Evolutionary conservation across 1,140 invertebrate genomes (phyloP), one percentile per base, ranked within the genome.

Genomic region (Antheraea mylitta): DNA sequence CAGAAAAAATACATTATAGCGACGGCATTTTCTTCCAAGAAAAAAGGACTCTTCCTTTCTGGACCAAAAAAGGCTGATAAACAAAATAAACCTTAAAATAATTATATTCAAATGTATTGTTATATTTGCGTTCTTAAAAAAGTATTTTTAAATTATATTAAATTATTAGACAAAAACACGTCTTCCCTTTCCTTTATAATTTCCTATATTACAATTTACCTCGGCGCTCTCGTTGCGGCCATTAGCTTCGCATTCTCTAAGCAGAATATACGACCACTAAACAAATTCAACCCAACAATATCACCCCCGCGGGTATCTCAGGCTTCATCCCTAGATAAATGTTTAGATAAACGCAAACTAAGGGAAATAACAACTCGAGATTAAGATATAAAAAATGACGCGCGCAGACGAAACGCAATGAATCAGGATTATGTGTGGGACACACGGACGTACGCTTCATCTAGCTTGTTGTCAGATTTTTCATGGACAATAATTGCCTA

Each of bases 321-420:
- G 37, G 18, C 18, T 68, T 68, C 62, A 71, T 71, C 70, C 70
- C 42, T 13, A 61, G 69, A 74, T 68, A 71, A 74, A 74, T 71
- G 70, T 62, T 18, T 37, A 69, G 68, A 75, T 75, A 72, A 72
- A 75, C 58, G 69, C 70, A 72, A 75, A 75, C 74, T 70, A 75
- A 72, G 74, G 70, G 63, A 66, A 72, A 72, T 68, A 75, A 68
- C 70, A 65, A 13, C 7, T 38, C 36, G 45, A 72, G 74, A 76
- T 76, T 76, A 76, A 73, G 66, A 76, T 19, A 61, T 76, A 76
- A 73, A 75, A 75, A 76, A 73, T 73, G 74, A 76, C 71, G 64
- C 69, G 22, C 58, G 18, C n/a, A 58, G 65, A 69, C 71, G 69
- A 67, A 67, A 42, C 68, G 66, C 66, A 65, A 67, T 76, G 70